phyloP scores from a whole-genome alignment of 2,888 invertebrate species.

The Pteria penguin region DNA sequence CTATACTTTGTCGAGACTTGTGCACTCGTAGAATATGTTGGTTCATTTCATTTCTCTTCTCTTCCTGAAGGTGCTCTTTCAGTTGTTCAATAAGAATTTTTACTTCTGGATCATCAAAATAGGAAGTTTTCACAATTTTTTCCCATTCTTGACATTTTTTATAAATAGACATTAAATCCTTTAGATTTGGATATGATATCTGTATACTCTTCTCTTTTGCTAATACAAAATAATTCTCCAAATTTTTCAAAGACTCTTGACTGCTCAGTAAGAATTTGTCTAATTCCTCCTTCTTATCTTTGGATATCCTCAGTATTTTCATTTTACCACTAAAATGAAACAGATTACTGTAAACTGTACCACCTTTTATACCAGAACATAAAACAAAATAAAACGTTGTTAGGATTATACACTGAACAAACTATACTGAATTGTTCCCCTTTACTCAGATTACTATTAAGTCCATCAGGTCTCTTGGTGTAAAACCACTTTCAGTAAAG shows the following conservation, averaged over 20 bases:
- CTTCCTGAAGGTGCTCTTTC: conserved; percentile 62
- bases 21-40: conserved; percentile 12
- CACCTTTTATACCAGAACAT: not conserved
- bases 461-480: too few species aligned
- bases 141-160: conserved; percentile 73
- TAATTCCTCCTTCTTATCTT: conserved; percentile 66
- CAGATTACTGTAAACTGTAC: not conserved
- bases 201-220: not conserved
- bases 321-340: conserved; percentile 21
- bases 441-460: too few species aligned
- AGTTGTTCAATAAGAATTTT: conserved; percentile 63
- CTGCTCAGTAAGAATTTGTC: conserved; percentile 64
- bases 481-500: too few species aligned
- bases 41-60: conserved; percentile 66
- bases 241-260: conserved; percentile 63
- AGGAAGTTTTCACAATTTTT: conserved; percentile 68
- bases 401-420: too few species aligned
- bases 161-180: conserved; percentile 69
- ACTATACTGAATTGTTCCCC: too few species aligned
- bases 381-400: not conserved
- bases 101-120: conserved; percentile 70
- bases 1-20: not conserved
- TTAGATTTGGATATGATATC: conserved; percentile 55
- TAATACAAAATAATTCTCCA: conserved; percentile 57
- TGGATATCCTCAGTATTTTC: conserved; percentile 34